Percentiles rank a stretch among this genome's conserved stretches.
phyloP scores from a whole-genome alignment of 2,113 vertebrate genomes.

The Carassius gibelio region DNA sequence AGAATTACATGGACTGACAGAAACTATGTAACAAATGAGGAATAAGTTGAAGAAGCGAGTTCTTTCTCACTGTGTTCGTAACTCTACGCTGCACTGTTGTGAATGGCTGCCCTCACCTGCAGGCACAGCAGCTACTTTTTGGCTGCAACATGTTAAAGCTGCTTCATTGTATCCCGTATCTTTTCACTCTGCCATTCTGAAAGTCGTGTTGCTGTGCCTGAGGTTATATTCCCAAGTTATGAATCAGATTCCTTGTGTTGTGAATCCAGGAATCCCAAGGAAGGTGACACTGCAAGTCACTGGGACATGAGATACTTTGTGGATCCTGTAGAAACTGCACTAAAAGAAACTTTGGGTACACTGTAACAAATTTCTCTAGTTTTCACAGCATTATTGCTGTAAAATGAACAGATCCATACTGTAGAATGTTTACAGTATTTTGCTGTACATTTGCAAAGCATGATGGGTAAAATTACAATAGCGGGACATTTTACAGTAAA shows the following conservation, averaged over 20 bases:
- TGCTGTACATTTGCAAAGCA: no score
- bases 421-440: no score
- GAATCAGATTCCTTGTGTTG: slow-evolving; percentile 48
- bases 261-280: slow-evolving; percentile 11
- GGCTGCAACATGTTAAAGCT: slow-evolving; percentile 65
- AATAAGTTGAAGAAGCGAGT: slow-evolving; percentile 57
- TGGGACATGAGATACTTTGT: not conserved
- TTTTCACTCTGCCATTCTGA: slow-evolving; percentile 50
- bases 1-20: slow-evolving; percentile 35
- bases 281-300: slow-evolving; percentile 16
- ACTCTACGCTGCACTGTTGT: slow-evolving; percentile 60
- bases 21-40: slow-evolving; percentile 61
- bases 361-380: no score
- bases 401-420: no score
- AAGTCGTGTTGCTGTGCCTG: slow-evolving; percentile 49
- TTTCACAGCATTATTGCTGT: no score
- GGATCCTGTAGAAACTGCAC: not conserved
- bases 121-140: slow-evolving; percentile 59
- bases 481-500: no score
- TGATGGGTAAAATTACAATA: no score
- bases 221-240: slow-evolving; percentile 33
- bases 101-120: slow-evolving; percentile 60
- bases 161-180: slow-evolving; percentile 60
- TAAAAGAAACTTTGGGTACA: not conserved
- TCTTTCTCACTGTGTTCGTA: slow-evolving; percentile 54